Evolutionary conservation across 2,888 invertebrate species (phyloP), one percentile per base, ranked within the genome.

Genomic region (Calliphora vomitoria): DNA sequence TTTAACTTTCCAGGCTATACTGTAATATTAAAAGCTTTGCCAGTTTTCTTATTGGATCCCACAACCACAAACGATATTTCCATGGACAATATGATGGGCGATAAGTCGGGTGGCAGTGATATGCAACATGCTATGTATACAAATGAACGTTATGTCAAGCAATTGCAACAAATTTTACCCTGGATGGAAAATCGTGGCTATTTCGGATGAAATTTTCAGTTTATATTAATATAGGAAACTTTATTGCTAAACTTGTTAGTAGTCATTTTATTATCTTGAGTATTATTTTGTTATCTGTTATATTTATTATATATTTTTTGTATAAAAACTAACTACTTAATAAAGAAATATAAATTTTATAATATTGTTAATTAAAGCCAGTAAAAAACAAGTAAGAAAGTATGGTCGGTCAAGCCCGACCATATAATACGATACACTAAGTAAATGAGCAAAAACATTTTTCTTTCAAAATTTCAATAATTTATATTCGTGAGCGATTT

Each of bases 131-230:
- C 53, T n/a, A 83, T 90, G 85, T 92, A 89, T 60, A 87, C 58
- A 44, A 91, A 89, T 76, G 82, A 80, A 3, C 89, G 87, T 13
- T 89, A 91, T 78, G 89, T 90, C 0, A 72, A 90, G 10, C 91
- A 92, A 80, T 88, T 90, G 11, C 90, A 90, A 66, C 78, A 89
- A 38, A 82, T 92, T 55, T 72, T 93, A 4, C 92, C 92, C 18
- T 93, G 92, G 92, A 90, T 92, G 13, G 85, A 90, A 47, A 89
- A 91, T 85, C 90, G 91, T 0, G 93, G 93, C 0, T 85, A 90
- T 4, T 91, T 92, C 53, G 72, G 68, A 8, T 82, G n/a, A 64
- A n/a, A 25, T 25, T 25, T 25, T 25, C 6, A 15, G 8, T 13
- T 44, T 15, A 5, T 6, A 3, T 44, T 55, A 20, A 10, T 20